Conservation (phyloP, 1,140 invertebrate genomes). For the Drosophila chauvacae region DNA sequence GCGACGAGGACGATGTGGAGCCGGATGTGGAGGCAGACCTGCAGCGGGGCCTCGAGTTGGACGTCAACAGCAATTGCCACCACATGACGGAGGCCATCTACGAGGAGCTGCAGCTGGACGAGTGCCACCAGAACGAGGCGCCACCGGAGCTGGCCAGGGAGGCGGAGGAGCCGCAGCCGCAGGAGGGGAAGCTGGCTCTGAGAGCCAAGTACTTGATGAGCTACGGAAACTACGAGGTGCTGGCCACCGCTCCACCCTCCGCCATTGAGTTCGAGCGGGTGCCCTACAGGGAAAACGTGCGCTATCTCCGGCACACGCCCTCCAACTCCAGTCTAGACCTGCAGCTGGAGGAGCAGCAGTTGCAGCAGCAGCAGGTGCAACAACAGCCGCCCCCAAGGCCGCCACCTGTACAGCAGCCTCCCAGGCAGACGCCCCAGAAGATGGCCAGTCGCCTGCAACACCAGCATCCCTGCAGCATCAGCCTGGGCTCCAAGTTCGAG, state of each 20-base stretch:
- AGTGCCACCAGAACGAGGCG: slow-evolving; percentile 24
- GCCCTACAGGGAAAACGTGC: slow-evolving; percentile 71
- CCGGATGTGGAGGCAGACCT: slow-evolving; percentile 14
- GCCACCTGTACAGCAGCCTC: slow-evolving; percentile 1
- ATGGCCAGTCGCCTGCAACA: slow-evolving; percentile 2
- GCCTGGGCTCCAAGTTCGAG: slow-evolving; percentile 70
- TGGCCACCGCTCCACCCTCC: slow-evolving; percentile 14
- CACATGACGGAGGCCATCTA: slow-evolving; percentile 35
- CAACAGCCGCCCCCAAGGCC: slow-evolving; percentile 5
- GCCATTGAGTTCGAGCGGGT: slow-evolving; percentile 70
- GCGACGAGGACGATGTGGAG: slow-evolving; percentile 38
- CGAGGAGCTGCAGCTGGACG: slow-evolving; percentile 33
- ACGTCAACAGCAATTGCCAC: slow-evolving; percentile 38
- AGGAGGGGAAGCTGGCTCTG: slow-evolving; percentile 10
- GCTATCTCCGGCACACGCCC: slow-evolving; percentile 78
- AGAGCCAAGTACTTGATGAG: slow-evolving; percentile 29
- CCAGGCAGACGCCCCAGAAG: slow-evolving; percentile 1
- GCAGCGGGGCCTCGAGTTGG: slow-evolving; percentile 21
- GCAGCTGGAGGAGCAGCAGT: slow-evolving; percentile 32
- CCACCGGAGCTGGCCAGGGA: slow-evolving; percentile 45
- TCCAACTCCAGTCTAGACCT: slow-evolving; percentile 74
- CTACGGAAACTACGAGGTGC: slow-evolving; percentile 32
- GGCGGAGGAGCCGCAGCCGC: slow-evolving; percentile 7
- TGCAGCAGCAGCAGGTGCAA: slow-evolving; percentile 9
- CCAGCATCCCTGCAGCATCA: slow-evolving; percentile 62